Evolutionary conservation across 2,888 invertebrate species (phyloP), one percentile per base, ranked within the genome.

Genomic region (Hyppa rectilinea): DNA sequence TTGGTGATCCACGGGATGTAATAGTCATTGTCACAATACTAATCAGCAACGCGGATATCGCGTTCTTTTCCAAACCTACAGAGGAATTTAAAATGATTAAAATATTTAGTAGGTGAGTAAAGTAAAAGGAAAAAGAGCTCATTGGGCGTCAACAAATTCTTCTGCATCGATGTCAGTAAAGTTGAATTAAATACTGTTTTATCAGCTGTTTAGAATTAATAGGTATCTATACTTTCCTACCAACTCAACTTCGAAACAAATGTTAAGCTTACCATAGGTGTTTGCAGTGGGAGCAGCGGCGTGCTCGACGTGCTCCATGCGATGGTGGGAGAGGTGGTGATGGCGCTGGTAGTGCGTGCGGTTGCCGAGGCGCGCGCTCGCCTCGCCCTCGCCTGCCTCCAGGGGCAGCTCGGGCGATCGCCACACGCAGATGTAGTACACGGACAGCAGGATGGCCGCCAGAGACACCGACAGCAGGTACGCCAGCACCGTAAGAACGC

Each of bases 381-480:
- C 78, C 61, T 86, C 87, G 71, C 9, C 40, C 1, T 87, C 88
- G 59, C 14, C 45, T 4, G 12, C 34, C n/a, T 70, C 78, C 40
- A 90, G 90, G 47, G 94, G 92, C 63, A 97, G 95, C 70, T 97
- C 96, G 2, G 98, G 98, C 10, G 95, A 93, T 87, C 97, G 97
- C 98, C 98, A 98, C 87, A 98, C 96, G 88, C 98, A 97, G 77
- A 98, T 96, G 92, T 98, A 98, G 92, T 98, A 98, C 63, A 97
- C 96, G 36, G 98, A 98, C 60, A 98, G 96, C 61, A 98, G 96
- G 84, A 98, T 97, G 9, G 98, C 98, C 7, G 98, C 98, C 93
- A 98, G 96, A n/a, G 98, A 98, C 58, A 98, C 98, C n/a, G 98
- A 97, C 79, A 98, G 95, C 82, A 98, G 97, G 92, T 98, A 98